These are phyloP conservation scores for Eospalax fontanierii DNA, from an alignment of 2,797 vertebrate species.

Conservation along the genomic window DNA sequence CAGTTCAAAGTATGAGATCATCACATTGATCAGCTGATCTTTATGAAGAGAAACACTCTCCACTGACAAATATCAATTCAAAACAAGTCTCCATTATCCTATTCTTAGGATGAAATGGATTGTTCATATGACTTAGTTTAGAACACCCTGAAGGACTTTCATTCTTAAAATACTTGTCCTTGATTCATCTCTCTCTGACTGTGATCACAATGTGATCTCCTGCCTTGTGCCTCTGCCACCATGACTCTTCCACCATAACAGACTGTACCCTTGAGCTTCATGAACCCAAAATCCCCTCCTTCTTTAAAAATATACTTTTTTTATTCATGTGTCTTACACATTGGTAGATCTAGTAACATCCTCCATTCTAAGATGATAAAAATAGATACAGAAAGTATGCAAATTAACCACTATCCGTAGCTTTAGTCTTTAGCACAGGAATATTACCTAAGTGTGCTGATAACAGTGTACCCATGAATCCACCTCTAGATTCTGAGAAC, in stretches of 20 bases:
- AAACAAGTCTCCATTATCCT: background rate
- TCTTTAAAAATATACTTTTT: conserved; percentile 12
- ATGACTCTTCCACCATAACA: no score
- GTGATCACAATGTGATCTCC: no score
- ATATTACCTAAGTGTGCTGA: background rate
- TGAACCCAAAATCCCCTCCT: no score
- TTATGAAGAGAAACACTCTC: background rate
- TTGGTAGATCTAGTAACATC: conserved; percentile 29
- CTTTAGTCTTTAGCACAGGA: background rate
- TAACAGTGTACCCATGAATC: background rate
- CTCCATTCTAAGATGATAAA: conserved; percentile 17
- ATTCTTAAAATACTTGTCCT: no score
- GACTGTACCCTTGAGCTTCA: no score
- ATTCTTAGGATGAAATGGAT: conserved; percentile 48
- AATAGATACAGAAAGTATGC: background rate
- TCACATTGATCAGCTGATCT: background rate
- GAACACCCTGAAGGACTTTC: background rate
- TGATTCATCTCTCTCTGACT: background rate
- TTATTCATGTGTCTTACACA: conserved; percentile 69
- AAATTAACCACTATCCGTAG: background rate
- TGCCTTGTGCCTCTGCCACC: no score
- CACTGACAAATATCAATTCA: background rate
- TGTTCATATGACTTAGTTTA: background rate
- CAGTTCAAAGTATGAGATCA: background rate
- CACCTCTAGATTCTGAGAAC: background rate